Base-by-base conservation (phyloP, 2,797 vertebrate genomes). In the Limnodromus scolopaceus region DNA sequence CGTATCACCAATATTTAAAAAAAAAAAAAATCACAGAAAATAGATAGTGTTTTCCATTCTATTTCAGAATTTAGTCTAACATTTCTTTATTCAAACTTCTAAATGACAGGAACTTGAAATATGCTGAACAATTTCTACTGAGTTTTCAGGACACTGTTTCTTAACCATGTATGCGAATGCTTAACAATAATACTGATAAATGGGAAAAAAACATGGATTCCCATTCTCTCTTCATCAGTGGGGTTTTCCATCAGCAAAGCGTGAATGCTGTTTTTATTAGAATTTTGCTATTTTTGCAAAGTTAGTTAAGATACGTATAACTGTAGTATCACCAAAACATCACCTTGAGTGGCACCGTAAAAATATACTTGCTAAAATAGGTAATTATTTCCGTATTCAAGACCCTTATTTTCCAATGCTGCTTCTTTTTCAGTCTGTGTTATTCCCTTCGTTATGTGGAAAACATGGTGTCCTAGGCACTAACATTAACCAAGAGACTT, bases 111-210 rank as follows among this genome's bases (percentile, higher is more conserved):
- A 93, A 71, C 9, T 36, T 89, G 19, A 80, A 91, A 84, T 34
- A 54, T 0, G 0, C 54, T 30, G 3, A 49, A 6, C 11, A 57
- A 68, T 71, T 82, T 48, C n/a, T 55, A 10, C 16, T 28, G 12
- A 71, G 16, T 63, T 79, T 66, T 32, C 36, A 84, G 54, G 30
- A 54, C 30, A 27, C 8, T 41, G 3, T 66, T 89, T 63, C 49
- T 76, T 66, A 55, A 64, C 57, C 5, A 5, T 5, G 0, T 27
- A 45, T 10, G 22, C 39, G 25, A 71, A 57, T 68, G 6, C 12
- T 65, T 55, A 20, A 24, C 36, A 79, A 61, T 46, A 84, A 71
- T 46, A 54, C 5, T 34, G 66, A 63, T 2, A 79, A 6, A 68
- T 43, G 34, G 54, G 27, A 45, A 63, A 58, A 34, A 15, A 3